Evolutionary conservation across 1,140 invertebrate species (phyloP).

Genomic region (Drosophila ohnishii): DNA sequence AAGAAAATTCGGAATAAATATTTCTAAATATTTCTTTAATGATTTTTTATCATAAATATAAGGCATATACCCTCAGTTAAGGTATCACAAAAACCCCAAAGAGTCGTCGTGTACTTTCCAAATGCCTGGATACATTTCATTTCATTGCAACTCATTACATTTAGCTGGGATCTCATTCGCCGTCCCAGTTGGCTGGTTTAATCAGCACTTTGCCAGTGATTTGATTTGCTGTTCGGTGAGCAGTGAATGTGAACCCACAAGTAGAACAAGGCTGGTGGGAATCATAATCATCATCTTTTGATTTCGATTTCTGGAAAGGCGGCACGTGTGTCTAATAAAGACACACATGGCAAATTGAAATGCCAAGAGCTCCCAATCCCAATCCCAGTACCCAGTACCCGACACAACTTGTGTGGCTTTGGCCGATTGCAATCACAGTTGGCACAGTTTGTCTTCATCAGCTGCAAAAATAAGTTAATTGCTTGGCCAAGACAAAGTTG

Average conservation of each 20-base stretch:
- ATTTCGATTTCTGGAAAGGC: constrained; percentile 17
- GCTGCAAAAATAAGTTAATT: constrained; percentile 76
- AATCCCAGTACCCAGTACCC: background rate
- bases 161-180: constrained; percentile 52
- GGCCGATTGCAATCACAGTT: constrained; percentile 68
- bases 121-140: constrained; percentile 65
- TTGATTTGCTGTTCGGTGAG: constrained; percentile 39
- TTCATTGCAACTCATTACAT: constrained; percentile 61
- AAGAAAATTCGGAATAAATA: background rate
- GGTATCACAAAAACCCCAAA: constrained; percentile 14
- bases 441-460: constrained; percentile 74
- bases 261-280: constrained; percentile 44
- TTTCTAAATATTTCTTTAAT: background rate
- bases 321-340: constrained; percentile 49
- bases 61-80: background rate
- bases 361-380: constrained; percentile 5
- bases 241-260: constrained; percentile 27
- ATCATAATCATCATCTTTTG: constrained; percentile 5
- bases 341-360: constrained; percentile 31
- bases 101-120: constrained; percentile 54
- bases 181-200: constrained; percentile 53
- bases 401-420: constrained; percentile 62
- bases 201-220: constrained; percentile 57
- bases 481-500: constrained; percentile 49
- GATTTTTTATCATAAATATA: background rate